Percentiles rank a stretch among this genome's conserved stretches.
phyloP scores from a whole-genome alignment of 1,140 invertebrate species.

The Trachymyrmex septentrionalis region DNA sequence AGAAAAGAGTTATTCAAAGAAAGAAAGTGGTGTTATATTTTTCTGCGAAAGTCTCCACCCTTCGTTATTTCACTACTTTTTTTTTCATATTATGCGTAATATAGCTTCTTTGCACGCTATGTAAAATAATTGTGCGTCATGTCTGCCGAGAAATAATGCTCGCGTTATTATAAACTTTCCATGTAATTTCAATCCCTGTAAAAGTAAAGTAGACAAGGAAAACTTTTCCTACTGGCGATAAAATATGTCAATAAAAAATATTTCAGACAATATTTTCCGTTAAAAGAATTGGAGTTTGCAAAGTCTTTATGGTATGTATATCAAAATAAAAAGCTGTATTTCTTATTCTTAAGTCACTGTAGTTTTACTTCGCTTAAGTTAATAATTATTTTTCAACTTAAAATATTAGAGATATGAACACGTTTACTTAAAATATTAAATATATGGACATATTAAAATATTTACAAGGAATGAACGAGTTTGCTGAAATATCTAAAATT shows the following conservation, averaged over 20 bases:
- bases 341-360: neutral
- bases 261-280: neutral
- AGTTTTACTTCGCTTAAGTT: neutral
- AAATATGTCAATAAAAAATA: neutral
- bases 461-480: neutral
- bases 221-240: neutral
- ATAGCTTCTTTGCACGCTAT: conserved; percentile 8
- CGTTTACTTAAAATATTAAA: neutral
- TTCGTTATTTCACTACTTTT: neutral
- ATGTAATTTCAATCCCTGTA: neutral
- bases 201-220: neutral
- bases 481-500: too few species aligned
- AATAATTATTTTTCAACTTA: neutral
- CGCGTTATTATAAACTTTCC: neutral
- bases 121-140: neutral
- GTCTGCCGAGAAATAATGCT: neutral
- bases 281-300: neutral
- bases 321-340: neutral
- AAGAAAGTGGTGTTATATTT: neutral
- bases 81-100: conserved; percentile 5
- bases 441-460: neutral
- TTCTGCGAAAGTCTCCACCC: conserved; percentile 10
- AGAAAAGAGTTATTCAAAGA: neutral
- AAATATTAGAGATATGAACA: neutral
- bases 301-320: neutral